Evolutionary conservation across 2,888 invertebrate genomes (phyloP).

Genomic region (Drosophila subquinaria): DNA sequence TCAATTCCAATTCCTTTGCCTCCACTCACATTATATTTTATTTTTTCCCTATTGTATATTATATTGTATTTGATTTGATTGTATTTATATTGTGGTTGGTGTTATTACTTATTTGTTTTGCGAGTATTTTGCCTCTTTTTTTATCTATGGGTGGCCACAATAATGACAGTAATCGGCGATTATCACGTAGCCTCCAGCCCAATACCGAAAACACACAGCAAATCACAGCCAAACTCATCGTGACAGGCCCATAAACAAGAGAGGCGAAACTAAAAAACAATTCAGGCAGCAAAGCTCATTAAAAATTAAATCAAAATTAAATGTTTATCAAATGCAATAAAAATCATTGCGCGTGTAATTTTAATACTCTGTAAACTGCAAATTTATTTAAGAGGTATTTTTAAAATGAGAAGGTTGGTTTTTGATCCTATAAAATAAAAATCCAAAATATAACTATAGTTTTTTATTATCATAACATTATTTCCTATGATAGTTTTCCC

Average conservation of each 20-base stretch:
- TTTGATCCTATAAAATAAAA: background rate
- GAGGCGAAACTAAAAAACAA: constrained; percentile 25
- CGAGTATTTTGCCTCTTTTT: constrained; percentile 25
- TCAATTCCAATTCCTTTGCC: constrained; percentile 24
- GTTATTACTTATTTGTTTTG: constrained; percentile 45
- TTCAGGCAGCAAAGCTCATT: constrained; percentile 65
- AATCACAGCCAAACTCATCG: constrained; percentile 37
- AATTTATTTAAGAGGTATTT: background rate
- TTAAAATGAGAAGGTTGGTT: background rate
- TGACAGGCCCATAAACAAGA: constrained; percentile 49
- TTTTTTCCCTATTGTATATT: background rate
- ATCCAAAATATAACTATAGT: background rate
- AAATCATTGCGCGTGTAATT: constrained; percentile 63
- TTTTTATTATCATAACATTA: background rate
- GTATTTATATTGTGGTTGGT: constrained; percentile 32
- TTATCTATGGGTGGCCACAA: constrained; percentile 68
- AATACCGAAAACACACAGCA: constrained; percentile 14
- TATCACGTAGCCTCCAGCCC: constrained; percentile 61
- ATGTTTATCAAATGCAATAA: constrained; percentile 76
- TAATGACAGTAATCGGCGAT: constrained; percentile 67
- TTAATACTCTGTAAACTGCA: constrained; percentile 18
- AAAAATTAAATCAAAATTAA: constrained; percentile 78
- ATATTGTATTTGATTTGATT: constrained; percentile 32
- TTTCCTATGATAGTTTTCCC: background rate
- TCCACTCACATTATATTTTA: background rate